Evolutionary conservation across 2,797 vertebrate species (phyloP).

Genomic region (Gambelia wislizenii): DNA sequence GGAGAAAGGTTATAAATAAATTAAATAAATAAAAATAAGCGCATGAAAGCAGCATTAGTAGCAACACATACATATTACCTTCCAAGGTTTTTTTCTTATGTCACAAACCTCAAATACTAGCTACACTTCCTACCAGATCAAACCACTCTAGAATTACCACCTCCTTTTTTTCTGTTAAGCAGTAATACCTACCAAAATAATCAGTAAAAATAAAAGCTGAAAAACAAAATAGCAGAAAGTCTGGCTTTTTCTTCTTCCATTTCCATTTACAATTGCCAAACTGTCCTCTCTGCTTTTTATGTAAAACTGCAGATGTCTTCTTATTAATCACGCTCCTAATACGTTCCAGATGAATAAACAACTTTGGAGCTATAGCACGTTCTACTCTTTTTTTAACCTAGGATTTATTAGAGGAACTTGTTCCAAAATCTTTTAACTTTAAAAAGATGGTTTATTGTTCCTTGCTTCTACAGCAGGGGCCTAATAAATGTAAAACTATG

Average conservation of each 20-base stretch:
- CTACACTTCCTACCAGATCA: background rate
- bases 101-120: background rate
- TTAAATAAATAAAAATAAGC: too few relatives aligned
- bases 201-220: conserved; percentile 74
- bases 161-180: conserved; percentile 5
- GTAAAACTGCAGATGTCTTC: conserved; percentile 90
- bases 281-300: conserved; percentile 82
- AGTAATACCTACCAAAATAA: conserved; percentile 83
- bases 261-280: conserved; percentile 86
- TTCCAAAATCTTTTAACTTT: conserved; percentile 89
- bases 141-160: background rate
- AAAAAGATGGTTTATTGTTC: conserved; percentile 81
- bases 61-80: background rate
- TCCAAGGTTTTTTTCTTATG: background rate
- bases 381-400: conserved; percentile 77
- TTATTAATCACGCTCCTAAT: conserved; percentile 95
- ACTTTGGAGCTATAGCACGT: conserved; percentile 83
- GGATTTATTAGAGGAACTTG: conserved; percentile 77
- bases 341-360: conserved; percentile 98
- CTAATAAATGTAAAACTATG: conserved; percentile 77
- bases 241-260: conserved; percentile 79
- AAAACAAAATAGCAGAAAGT: conserved; percentile 67
- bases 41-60: background rate
- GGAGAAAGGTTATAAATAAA: too few relatives aligned
- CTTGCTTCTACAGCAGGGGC: conserved; percentile 72